Evolutionary conservation across 2,797 vertebrate genomes (phyloP).

Genomic region (Ispidina picta): DNA sequence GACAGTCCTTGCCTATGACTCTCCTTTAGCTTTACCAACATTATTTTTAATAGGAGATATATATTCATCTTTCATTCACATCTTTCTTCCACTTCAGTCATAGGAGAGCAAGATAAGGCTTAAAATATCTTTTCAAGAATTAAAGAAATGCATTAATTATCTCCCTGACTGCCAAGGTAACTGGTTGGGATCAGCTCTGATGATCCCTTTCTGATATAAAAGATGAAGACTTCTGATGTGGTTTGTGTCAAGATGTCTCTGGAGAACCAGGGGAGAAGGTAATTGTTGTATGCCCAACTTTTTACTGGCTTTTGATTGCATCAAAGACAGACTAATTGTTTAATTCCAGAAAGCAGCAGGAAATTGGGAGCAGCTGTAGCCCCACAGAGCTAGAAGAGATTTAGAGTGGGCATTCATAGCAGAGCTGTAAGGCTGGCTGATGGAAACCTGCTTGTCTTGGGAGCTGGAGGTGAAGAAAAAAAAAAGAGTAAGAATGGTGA

Average conservation of each 20-base stretch:
- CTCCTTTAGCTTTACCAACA: background rate
- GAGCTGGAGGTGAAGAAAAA: background rate
- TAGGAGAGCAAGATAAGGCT: background rate
- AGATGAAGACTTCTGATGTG: background rate
- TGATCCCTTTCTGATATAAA: background rate
- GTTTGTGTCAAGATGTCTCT: background rate
- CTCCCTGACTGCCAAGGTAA: background rate
- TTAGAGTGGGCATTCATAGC: background rate
- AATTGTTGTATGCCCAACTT: background rate
- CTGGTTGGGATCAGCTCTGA: background rate
- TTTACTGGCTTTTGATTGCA: background rate
- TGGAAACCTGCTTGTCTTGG: background rate
- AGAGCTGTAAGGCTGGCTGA: background rate
- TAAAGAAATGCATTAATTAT: background rate
- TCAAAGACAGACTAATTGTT: background rate
- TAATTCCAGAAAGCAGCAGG: background rate
- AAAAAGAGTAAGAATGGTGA: background rate
- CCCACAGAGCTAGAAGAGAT: background rate
- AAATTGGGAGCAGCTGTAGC: background rate
- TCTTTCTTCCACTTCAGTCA: background rate
- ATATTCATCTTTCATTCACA: background rate
- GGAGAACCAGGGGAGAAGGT: background rate
- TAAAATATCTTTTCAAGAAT: background rate
- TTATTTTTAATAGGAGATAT: background rate
- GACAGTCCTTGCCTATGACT: background rate